A percentile compares a stretch with the other conserved stretches of the same genome.
Conservation (phyloP, 2,113 vertebrate genomes). For the Bubo bubo region DNA sequence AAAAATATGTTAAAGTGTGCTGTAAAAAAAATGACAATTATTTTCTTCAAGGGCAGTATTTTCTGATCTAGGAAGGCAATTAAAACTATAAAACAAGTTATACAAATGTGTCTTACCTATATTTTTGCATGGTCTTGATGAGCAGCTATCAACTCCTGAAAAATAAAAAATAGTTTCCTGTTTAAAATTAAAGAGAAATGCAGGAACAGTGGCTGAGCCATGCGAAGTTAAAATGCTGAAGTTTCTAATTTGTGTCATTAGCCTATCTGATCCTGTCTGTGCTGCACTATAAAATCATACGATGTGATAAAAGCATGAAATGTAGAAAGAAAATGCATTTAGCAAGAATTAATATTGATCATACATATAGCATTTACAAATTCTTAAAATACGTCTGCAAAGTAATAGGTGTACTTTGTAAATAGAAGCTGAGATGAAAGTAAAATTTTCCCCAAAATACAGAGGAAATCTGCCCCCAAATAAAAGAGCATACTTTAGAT, state of each 20-base stretch:
- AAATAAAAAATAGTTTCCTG: conserved; percentile 33
- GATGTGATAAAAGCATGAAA: not conserved
- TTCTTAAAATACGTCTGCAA: not conserved
- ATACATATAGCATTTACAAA: not conserved
- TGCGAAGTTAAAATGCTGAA: not conserved
- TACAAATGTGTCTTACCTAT: conserved; percentile 38
- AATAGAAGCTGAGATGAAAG: not conserved
- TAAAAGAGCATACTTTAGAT: not conserved
- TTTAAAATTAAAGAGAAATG: not conserved
- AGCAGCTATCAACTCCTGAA: conserved; percentile 50
- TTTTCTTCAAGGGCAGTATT: not conserved
- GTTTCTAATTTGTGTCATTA: not conserved
- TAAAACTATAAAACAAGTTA: not conserved
- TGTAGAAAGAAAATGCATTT: not conserved
- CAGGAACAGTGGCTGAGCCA: not conserved
- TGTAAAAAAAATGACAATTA: not conserved
- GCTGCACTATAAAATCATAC: not conserved
- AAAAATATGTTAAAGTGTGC: not conserved
- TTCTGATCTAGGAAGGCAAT: not conserved
- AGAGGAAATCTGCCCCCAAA: not conserved
- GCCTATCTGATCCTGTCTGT: not conserved
- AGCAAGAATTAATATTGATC: not conserved
- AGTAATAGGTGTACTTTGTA: not conserved
- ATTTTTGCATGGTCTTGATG: not conserved
- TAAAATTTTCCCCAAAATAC: not conserved